Base-by-base conservation (phyloP, 1,140 invertebrate species). In the Dolichoris vasculosae region DNA sequence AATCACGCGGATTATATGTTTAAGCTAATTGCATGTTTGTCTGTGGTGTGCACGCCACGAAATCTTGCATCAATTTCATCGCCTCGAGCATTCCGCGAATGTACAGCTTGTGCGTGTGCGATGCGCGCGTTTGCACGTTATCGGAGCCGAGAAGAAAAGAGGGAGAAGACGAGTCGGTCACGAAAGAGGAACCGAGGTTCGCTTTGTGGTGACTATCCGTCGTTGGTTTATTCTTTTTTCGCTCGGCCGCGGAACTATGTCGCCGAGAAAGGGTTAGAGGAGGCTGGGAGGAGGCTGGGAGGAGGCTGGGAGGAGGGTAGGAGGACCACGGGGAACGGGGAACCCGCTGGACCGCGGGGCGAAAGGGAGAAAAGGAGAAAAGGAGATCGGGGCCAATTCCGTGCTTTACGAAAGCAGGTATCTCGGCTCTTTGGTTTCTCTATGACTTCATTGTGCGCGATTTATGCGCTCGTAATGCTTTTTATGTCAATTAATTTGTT, bases 11-110 rank as follows among this genome's bases (percentile, higher is more conserved):
- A 73, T 73, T 43, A 73, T 73, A 43, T n/a, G 38, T 43, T 73
- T 43, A 73, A 43, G 8, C 38, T 43, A 73, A 73, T 73, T 73
- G 67, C 67, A 69, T 69, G 67, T 69, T 69, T 69, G 67, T 32
- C 35, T 17, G 32, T 69, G 67, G 32, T 69, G 17, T 23, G 32
- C 17, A 30, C 20, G 35, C 30, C 32, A 40, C 35, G 17, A 69
- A 69, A 38, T 69, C 30, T 73, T 7, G 69, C 69, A 26, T 73
- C 15, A 73, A 73, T 73, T 73, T 73, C 38, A 43, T 43, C 17
- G 40, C 69, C 69, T 0, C 20, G 20, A 38, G 38, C 30, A 40
- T 40, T n/a, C 59, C 20, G 23, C 64, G 9, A n/a, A n/a, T n/a
- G n/a, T n/a, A n/a, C n/a, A n/a, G n/a, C 26, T 11, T 30, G 32